These are phyloP conservation scores for Druceiella hillmani DNA, from an alignment of 2,888 invertebrate genomes.

Conservation along the genomic window DNA sequence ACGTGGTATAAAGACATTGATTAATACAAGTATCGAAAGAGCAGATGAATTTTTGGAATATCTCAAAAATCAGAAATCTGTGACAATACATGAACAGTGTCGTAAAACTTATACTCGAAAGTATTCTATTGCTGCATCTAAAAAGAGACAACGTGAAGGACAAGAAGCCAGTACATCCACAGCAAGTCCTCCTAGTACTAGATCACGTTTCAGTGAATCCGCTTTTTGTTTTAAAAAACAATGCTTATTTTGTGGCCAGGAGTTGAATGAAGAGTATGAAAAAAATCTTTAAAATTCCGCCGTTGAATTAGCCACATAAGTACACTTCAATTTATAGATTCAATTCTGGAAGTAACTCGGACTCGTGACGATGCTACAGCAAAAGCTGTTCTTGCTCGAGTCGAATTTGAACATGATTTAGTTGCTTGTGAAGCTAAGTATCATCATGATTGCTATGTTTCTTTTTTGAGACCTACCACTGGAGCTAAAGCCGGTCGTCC, in stretches of 20 bases:
- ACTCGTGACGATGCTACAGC: conserved; percentile 23
- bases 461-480: conserved; percentile 28
- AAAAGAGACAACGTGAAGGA: conserved; percentile 28
- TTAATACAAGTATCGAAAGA: conserved; percentile 26
- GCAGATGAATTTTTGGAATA: conserved; percentile 25
- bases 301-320: conserved; percentile 25
- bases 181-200: conserved; percentile 27
- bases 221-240: conserved; percentile 27
- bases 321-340: conserved; percentile 20
- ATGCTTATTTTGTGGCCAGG: conserved; percentile 28
- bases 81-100: conserved; percentile 26
- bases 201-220: conserved; percentile 27
- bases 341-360: conserved; percentile 16
- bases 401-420: conserved; percentile 24
- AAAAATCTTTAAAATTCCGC: conserved; percentile 24
- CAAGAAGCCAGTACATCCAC: conserved; percentile 27
- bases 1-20: too few species aligned
- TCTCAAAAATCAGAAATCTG: conserved; percentile 25
- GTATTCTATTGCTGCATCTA: conserved; percentile 26
- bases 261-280: conserved; percentile 27
- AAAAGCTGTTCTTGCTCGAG: conserved; percentile 26
- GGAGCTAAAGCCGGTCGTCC: conserved; percentile 30
- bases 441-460: conserved; percentile 27
- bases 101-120: conserved; percentile 28
- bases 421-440: conserved; percentile 29